A percentile compares a stretch with the other conserved stretches of the same genome.
These are phyloP conservation scores for Megalurothrips usitatus DNA, from an alignment of 2,888 invertebrate species.

Conservation along the genomic window DNA sequence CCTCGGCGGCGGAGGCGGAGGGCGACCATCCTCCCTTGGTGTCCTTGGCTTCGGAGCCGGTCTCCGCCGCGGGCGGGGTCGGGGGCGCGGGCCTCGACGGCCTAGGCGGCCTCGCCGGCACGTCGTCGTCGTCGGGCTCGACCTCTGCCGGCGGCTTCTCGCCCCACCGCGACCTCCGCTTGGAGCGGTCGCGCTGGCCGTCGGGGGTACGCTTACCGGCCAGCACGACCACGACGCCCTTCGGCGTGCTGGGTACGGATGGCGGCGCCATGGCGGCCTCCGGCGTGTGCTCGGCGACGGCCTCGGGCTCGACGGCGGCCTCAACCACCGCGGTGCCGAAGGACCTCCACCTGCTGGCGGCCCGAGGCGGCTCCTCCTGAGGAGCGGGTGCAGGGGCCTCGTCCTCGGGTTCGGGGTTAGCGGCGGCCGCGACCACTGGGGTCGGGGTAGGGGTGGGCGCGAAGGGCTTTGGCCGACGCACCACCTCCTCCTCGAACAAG, in stretches of 20 bases:
- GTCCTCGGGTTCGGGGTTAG: neutral
- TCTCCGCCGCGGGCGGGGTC: neutral
- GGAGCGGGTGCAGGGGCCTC: neutral
- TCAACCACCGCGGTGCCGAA: neutral
- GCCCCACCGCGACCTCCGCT: constrained; percentile 14
- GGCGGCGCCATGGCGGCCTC: neutral
- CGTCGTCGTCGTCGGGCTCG: neutral
- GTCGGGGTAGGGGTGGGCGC: neutral
- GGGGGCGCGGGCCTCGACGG: too few relatives aligned
- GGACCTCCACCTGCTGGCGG: neutral
- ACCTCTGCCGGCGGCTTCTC: constrained; percentile 2
- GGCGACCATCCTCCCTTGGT: too few relatives aligned
- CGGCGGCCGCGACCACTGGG: neutral
- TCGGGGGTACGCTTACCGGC: neutral
- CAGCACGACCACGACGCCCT: constrained; percentile 2
- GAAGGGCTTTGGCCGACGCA: neutral
- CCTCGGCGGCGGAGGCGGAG: neutral
- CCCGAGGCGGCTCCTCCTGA: neutral
- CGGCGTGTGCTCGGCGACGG: neutral
- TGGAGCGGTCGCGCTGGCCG: neutral
- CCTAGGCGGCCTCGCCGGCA: too few relatives aligned
- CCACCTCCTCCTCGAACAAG: constrained; percentile 1
- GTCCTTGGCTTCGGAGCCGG: too few relatives aligned
- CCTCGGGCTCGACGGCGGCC: neutral
- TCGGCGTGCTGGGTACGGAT: neutral